These are phyloP conservation scores for Eilema depressum DNA, from an alignment of 2,888 invertebrate species.

Conservation along the genomic window DNA sequence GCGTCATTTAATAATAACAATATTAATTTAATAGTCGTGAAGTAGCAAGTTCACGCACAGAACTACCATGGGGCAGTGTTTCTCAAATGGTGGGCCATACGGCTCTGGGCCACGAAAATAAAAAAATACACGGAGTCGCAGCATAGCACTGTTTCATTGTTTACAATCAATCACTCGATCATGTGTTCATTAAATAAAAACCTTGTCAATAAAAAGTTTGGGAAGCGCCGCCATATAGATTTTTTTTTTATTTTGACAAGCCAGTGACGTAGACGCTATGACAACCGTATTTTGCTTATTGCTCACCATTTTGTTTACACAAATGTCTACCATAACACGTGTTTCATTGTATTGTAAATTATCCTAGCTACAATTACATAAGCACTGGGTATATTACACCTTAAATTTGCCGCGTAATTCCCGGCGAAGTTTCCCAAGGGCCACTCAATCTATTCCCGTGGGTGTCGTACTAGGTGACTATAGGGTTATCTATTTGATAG, in stretches of 20 bases:
- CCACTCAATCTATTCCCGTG: not conserved
- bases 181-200: too few species aligned
- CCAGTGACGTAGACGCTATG: not conserved
- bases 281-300: not conserved
- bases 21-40: not conserved
- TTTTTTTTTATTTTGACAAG: not conserved
- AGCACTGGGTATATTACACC: not conserved
- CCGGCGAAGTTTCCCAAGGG: not conserved
- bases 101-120: not conserved
- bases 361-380: not conserved
- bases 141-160: not conserved
- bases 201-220: too few species aligned
- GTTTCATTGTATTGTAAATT: not conserved
- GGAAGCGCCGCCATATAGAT: not conserved
- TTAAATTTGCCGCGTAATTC: not conserved
- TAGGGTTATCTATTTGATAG: too few species aligned
- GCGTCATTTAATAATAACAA: conserved; percentile 1
- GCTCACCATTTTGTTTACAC: not conserved
- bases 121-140: not conserved
- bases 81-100: not conserved
- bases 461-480: too few species aligned
- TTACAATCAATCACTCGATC: not conserved
- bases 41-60: not conserved
- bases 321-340: not conserved
- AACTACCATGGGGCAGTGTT: not conserved